These are phyloP conservation scores for Myotis brandtii DNA, from an alignment of 2,113 vertebrate genomes.

Conservation along the genomic window DNA sequence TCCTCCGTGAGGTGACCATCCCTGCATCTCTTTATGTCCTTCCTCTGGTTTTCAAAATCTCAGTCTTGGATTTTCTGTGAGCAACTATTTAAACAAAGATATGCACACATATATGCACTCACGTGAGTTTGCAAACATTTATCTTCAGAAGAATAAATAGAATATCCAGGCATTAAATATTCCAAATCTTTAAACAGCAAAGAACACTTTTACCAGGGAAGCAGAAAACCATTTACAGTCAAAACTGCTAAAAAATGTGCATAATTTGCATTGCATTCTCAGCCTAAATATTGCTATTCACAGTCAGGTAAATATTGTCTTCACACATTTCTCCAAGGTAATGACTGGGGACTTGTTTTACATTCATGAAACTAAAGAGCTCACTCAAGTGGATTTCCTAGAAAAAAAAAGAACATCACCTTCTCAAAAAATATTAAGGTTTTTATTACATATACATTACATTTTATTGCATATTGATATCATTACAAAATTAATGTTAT, in stretches of 20 bases:
- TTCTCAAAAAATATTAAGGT: background rate
- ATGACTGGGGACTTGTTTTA: background rate
- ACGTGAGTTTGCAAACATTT: background rate
- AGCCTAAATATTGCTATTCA: constrained; percentile 55
- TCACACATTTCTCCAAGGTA: constrained; percentile 39
- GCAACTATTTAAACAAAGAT: background rate
- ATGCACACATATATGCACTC: background rate
- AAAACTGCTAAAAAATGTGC: constrained; percentile 50
- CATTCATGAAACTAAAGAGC: background rate
- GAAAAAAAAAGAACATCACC: background rate
- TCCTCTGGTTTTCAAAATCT: background rate
- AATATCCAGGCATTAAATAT: background rate
- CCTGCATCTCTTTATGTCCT: background rate
- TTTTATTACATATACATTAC: background rate
- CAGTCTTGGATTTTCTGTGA: constrained; percentile 1
- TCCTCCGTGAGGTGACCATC: background rate
- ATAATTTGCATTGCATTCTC: constrained; percentile 42
- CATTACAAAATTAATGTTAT: constrained; percentile 2
- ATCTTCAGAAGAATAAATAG: background rate
- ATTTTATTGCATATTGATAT: background rate
- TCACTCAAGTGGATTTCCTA: background rate
- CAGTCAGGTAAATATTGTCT: constrained; percentile 46
- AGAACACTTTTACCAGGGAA: constrained; percentile 20
- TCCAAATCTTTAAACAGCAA: constrained; percentile 35
- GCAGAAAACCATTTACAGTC: background rate